Conservation (phyloP, 2,888 invertebrate species). For the Seladonia tumulorum region DNA sequence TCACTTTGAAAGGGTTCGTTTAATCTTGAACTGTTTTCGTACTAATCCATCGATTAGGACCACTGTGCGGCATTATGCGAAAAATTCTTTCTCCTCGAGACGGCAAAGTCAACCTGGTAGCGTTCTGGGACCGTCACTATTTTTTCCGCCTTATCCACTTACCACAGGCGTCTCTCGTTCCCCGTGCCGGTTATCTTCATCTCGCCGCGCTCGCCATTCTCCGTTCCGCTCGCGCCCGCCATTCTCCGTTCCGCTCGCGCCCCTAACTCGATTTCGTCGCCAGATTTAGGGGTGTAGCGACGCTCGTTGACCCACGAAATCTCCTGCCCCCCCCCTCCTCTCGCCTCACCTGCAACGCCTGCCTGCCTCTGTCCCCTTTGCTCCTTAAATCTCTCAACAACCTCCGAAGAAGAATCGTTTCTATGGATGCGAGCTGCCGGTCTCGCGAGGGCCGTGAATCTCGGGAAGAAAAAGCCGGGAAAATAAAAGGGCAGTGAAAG, state of each 20-base stretch:
- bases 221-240: conserved; percentile 31
- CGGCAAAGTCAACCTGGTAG: not conserved
- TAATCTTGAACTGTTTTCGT: no score
- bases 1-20: no score
- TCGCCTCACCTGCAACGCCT: not conserved
- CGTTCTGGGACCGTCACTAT: conserved; percentile 29
- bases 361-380: conserved; percentile 13
- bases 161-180: conserved; percentile 54
- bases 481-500: conserved; percentile 5
- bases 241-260: conserved; percentile 34
- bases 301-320: conserved; percentile 36
- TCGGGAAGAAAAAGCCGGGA: conserved; percentile 10
- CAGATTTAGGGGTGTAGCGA: conserved; percentile 58
- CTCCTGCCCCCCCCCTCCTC: conserved; percentile 1
- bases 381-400: conserved; percentile 57
- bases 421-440: conserved; percentile 54
- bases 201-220: conserved; percentile 41
- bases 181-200: conserved; percentile 65
- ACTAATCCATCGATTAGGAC: no score
- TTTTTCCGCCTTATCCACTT: conserved; percentile 62
- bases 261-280: conserved; percentile 63
- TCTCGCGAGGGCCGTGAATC: conserved; percentile 69
- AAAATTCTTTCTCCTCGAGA: not conserved
- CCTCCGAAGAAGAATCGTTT: conserved; percentile 59
- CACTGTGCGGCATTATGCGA: not conserved